phyloP scores from a whole-genome alignment of 1,140 invertebrate species.

The Asobara japonica region DNA sequence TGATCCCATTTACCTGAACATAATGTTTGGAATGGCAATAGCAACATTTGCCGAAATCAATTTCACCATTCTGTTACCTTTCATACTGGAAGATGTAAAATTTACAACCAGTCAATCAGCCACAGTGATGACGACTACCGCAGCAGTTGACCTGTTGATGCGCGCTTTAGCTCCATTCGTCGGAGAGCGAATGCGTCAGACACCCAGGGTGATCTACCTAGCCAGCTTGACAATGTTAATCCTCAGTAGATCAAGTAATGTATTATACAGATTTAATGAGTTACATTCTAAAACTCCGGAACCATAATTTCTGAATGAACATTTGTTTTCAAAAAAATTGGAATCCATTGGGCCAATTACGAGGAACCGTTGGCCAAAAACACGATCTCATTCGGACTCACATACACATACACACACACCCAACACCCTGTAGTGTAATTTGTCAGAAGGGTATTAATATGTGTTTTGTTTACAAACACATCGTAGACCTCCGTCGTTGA shows the following conservation, averaged over 20 bases:
- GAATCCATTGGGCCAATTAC: too few relatives aligned
- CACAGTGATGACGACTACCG: slow-evolving; percentile 70
- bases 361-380: not conserved
- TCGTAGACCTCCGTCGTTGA: too few relatives aligned
- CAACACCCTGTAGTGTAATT: too few relatives aligned
- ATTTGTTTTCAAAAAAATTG: too few relatives aligned
- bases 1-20: slow-evolving; percentile 71
- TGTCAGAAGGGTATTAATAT: too few relatives aligned
- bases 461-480: too few relatives aligned
- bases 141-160: slow-evolving; percentile 69
- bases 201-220: slow-evolving; percentile 75
- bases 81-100: slow-evolving; percentile 71
- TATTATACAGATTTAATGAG: too few relatives aligned
- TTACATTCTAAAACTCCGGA: too few relatives aligned
- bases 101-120: slow-evolving; percentile 70
- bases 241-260: slow-evolving; percentile 73
- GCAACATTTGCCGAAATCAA: slow-evolving; percentile 76
- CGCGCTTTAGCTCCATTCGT: slow-evolving; percentile 72
- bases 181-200: slow-evolving; percentile 72
- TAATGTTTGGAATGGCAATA: slow-evolving; percentile 74
- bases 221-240: slow-evolving; percentile 74
- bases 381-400: too few relatives aligned
- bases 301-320: too few relatives aligned
- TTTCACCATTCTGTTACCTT: slow-evolving; percentile 73
- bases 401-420: too few relatives aligned